phyloP scores from a whole-genome alignment of 1,140 invertebrate species.

The Lepidurus couesii region DNA sequence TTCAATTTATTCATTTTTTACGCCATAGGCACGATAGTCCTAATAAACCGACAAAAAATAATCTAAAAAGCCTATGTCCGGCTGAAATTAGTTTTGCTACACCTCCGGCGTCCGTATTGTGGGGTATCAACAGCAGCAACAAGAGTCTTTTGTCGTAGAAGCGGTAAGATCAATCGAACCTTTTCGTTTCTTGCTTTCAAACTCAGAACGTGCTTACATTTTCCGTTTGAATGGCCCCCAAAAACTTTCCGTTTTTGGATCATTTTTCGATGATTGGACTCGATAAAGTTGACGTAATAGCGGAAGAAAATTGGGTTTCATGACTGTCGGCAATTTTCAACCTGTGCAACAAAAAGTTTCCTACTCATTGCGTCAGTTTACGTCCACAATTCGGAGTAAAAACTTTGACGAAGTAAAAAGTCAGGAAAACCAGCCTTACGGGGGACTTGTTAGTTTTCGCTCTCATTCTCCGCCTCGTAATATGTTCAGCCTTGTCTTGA shows the following conservation, averaged over 20 bases:
- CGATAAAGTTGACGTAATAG: background rate
- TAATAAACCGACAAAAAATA: background rate
- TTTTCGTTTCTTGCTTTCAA: background rate
- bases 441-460: too few relatives aligned
- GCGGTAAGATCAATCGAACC: slow-evolving; percentile 7
- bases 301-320: background rate
- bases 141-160: background rate
- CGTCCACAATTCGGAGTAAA: background rate
- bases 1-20: background rate
- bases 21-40: background rate
- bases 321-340: too few relatives aligned
- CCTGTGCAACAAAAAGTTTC: background rate
- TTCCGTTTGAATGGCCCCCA: background rate
- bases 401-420: too few relatives aligned
- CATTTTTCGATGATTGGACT: background rate
- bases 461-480: too few relatives aligned
- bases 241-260: background rate
- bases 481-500: background rate
- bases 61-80: too few relatives aligned
- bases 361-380: background rate
- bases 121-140: background rate
- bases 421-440: too few relatives aligned
- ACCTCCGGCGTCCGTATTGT: background rate
- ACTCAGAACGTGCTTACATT: background rate
- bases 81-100: too few relatives aligned